These are phyloP conservation scores for Mycetomoellerius zeteki DNA, from an alignment of 1,140 invertebrate species.

Conservation along the genomic window DNA sequence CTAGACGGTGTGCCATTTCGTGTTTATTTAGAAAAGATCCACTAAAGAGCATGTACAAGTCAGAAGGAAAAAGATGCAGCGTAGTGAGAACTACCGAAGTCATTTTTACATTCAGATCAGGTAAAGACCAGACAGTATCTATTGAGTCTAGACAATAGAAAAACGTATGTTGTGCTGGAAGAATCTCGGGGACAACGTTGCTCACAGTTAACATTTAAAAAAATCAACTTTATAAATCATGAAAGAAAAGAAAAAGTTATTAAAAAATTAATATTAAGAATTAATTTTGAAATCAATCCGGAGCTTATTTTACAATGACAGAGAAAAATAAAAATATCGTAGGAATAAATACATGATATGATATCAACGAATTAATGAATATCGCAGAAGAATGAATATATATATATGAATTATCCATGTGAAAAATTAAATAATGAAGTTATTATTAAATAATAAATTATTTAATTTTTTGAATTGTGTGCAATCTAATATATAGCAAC, in stretches of 20 bases:
- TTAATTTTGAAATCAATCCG: background rate
- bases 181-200: constrained; percentile 60
- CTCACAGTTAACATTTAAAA: background rate
- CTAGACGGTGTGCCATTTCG: constrained; percentile 79
- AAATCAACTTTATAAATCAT: constrained; percentile 1
- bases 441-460: background rate
- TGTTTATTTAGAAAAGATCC: constrained; percentile 73
- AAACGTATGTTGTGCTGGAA: constrained; percentile 46
- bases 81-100: constrained; percentile 67
- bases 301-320: background rate
- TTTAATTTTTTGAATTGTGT: background rate
- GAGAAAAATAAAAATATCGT: background rate
- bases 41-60: constrained; percentile 71
- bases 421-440: background rate
- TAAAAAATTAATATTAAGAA: background rate
- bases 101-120: constrained; percentile 73
- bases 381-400: background rate
- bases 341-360: background rate
- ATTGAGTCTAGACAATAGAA: constrained; percentile 66
- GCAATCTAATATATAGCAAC: constrained; percentile 18
- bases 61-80: constrained; percentile 72
- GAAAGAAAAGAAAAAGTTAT: background rate
- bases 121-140: constrained; percentile 80
- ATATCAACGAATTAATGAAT: background rate
- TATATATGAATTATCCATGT: background rate